These are phyloP conservation scores for Steinernema carpocapsae DNA, from an alignment of 2,888 invertebrate species.

Conservation along the genomic window DNA sequence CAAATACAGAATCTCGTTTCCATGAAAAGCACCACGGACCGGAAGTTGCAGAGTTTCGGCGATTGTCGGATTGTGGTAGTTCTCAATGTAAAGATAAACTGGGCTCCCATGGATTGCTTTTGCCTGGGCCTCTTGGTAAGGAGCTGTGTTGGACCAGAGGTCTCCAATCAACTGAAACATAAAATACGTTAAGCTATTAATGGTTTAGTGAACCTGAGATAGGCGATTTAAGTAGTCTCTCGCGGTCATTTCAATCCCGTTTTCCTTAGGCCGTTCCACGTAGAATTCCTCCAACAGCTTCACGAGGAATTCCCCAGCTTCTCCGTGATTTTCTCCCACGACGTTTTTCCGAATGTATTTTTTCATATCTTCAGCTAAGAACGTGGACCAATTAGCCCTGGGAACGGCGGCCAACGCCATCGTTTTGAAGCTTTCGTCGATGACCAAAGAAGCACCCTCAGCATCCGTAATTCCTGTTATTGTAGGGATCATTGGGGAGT, in stretches of 20 bases:
- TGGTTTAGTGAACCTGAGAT: neutral
- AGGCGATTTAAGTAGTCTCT: neutral
- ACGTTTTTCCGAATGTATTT: conserved; percentile 41
- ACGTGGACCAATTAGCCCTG: conserved; percentile 39
- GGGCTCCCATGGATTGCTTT: conserved; percentile 42
- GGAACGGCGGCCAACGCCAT: conserved; percentile 34
- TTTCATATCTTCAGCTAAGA: conserved; percentile 39
- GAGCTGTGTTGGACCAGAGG: conserved; percentile 42
- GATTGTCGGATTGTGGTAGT: conserved; percentile 6
- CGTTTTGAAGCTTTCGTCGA: neutral
- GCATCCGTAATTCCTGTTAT: conserved; percentile 42
- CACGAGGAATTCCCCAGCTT: conserved; percentile 33
- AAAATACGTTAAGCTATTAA: neutral
- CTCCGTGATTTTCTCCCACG: conserved; percentile 39
- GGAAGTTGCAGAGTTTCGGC: neutral
- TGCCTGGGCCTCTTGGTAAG: conserved; percentile 41
- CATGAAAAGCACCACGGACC: neutral
- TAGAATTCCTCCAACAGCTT: conserved; percentile 39
- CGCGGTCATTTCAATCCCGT: conserved; percentile 20
- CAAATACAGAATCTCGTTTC: neutral
- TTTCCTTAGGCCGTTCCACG: conserved; percentile 40
- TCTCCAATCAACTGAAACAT: conserved; percentile 43
- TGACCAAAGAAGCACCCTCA: conserved; percentile 43
- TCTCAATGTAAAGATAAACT: conserved; percentile 38
- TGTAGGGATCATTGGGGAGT: conserved; percentile 45